A percentile compares a stretch with the other conserved stretches of the same genome.
phyloP scores from a whole-genome alignment of 1,140 invertebrate genomes.

The Sesamia nonagrioides region DNA sequence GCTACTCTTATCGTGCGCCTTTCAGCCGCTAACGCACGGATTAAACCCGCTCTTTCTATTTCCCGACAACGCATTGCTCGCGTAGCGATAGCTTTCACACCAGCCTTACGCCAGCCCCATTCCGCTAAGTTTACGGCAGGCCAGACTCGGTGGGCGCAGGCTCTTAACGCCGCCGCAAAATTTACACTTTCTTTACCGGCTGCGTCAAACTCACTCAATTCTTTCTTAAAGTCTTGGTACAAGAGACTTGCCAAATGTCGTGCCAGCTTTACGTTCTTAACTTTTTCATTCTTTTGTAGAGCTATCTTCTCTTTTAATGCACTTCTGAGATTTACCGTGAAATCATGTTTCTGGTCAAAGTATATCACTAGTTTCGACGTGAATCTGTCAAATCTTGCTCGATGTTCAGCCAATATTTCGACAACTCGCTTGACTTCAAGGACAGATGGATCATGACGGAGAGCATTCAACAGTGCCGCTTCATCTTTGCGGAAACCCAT shows the following conservation, averaged over 20 bases:
- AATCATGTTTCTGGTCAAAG: constrained; percentile 58
- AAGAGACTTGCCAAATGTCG: constrained; percentile 29
- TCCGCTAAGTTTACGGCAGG: constrained; percentile 60
- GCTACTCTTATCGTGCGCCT: constrained; percentile 32
- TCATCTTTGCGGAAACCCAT: constrained; percentile 58
- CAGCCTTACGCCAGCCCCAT: constrained; percentile 58
- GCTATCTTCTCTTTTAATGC: neutral
- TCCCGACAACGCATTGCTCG: constrained; percentile 55
- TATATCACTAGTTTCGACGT: constrained; percentile 64
- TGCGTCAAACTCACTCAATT: constrained; percentile 21
- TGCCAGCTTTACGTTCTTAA: neutral
- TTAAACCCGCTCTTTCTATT: constrained; percentile 4
- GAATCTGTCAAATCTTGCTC: constrained; percentile 61
- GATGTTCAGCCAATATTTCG: too few relatives aligned
- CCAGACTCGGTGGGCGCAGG: constrained; percentile 60
- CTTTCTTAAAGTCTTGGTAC: neutral
- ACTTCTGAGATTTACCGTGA: neutral
- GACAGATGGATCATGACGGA: constrained; percentile 52
- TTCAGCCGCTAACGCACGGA: constrained; percentile 5
- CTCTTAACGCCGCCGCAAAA: constrained; percentile 59
- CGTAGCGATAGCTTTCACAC: constrained; percentile 68
- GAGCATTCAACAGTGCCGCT: constrained; percentile 65
- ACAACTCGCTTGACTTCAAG: constrained; percentile 45
- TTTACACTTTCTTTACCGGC: neutral
- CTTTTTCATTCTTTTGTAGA: neutral